Evolutionary conservation across 1,140 invertebrate species (phyloP).

Genomic region (Drosophila rufa): DNA sequence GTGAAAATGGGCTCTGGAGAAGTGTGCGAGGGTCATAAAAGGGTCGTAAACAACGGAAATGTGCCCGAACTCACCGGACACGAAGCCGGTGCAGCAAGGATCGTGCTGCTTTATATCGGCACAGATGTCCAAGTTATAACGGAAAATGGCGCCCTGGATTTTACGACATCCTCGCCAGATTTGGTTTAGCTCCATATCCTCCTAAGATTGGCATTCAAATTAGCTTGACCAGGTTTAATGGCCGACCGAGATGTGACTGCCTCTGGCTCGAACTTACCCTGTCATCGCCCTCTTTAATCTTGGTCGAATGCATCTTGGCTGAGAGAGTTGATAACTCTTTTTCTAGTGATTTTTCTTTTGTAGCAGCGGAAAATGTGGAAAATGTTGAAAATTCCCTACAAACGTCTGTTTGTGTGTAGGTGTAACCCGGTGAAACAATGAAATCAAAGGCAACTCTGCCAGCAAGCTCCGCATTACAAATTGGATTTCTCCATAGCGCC

Average conservation of each 20-base stretch:
- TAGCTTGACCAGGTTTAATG: constrained; percentile 47
- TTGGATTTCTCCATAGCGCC: constrained; percentile 59
- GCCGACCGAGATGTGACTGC: not conserved
- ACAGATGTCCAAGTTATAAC: constrained; percentile 89
- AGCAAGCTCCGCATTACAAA: constrained; percentile 53
- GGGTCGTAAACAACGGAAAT: constrained; percentile 35
- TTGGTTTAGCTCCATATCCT: constrained; percentile 84
- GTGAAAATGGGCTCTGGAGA: constrained; percentile 90
- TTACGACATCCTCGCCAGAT: constrained; percentile 91
- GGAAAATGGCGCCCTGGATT: constrained; percentile 89
- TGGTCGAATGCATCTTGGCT: constrained; percentile 65
- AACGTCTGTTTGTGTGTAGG: constrained; percentile 1
- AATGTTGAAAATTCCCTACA: constrained; percentile 28
- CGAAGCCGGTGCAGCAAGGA: constrained; percentile 88
- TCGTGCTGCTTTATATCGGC: constrained; percentile 89
- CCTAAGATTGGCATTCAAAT: constrained; percentile 47
- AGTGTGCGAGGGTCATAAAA: constrained; percentile 45
- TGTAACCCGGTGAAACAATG: constrained; percentile 45
- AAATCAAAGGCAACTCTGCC: constrained; percentile 46
- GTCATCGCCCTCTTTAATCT: constrained; percentile 72
- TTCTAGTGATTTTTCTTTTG: constrained; percentile 36
- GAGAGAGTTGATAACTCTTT: constrained; percentile 33
- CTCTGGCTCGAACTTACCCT: constrained; percentile 49
- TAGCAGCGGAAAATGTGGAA: constrained; percentile 15
- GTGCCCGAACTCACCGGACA: constrained; percentile 87